phyloP scores from a whole-genome alignment of 2,797 vertebrate genomes.

The Hyperoplus lanceolatus region DNA sequence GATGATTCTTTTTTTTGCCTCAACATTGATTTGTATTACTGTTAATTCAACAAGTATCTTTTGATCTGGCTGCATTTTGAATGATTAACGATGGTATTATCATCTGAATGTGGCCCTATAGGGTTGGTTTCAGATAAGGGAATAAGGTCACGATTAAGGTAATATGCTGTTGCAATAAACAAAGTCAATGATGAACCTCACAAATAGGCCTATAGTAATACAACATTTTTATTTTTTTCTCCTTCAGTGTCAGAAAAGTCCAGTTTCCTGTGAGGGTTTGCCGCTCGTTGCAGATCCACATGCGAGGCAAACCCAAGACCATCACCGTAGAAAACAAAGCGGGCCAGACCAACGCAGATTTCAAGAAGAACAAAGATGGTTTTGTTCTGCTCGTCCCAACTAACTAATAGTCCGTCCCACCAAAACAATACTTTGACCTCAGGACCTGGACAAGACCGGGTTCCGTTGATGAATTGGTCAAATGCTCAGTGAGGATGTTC shows the following conservation, averaged over 20 bases:
- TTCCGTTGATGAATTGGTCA: not conserved
- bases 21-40: not conserved
- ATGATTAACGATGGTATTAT: not conserved
- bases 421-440: not conserved
- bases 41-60: too few relatives aligned
- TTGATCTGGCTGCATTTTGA: too few relatives aligned
- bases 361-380: slow-evolving; percentile 84
- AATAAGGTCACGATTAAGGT: not conserved
- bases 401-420: slow-evolving; percentile 49
- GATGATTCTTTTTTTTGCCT: too few relatives aligned
- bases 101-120: not conserved
- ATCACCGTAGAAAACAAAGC: slow-evolving; percentile 79
- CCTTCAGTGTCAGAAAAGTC: slow-evolving; percentile 73
- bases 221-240: slow-evolving; percentile 45
- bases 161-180: not conserved
- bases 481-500: not conserved
- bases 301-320: slow-evolving; percentile 82
- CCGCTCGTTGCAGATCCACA: slow-evolving; percentile 76
- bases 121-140: not conserved
- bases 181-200: not conserved
- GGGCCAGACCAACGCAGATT: slow-evolving; percentile 74
- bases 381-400: slow-evolving; percentile 81
- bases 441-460: not conserved
- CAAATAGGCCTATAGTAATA: not conserved
- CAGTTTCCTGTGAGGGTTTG: slow-evolving; percentile 81